Conservation (phyloP, 2,888 invertebrate species). For the Xestia rhomboidea region DNA sequence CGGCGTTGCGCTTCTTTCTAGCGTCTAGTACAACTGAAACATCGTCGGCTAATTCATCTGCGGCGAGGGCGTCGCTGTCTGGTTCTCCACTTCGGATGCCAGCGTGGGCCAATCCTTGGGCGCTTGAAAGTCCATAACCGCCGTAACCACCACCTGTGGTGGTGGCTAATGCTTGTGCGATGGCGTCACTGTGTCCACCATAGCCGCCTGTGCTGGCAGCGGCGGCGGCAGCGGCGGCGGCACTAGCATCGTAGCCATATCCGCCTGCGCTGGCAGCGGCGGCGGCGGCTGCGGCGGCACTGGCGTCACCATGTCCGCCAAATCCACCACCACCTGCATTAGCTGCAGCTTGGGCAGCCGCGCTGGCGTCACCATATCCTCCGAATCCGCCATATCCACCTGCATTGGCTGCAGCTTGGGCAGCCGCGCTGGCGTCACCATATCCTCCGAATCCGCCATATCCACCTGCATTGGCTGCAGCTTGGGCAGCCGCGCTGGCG, state of each 20-base stretch:
- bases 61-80: conserved; percentile 32
- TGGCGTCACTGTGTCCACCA: conserved; percentile 30
- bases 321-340: conserved; percentile 8
- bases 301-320: conserved; percentile 10
- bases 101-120: conserved; percentile 57
- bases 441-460: conserved; percentile 39
- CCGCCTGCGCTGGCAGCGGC: conserved; percentile 21
- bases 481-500: conserved; percentile 20
- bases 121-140: conserved; percentile 58
- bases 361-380: conserved; percentile 26
- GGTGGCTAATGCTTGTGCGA: conserved; percentile 31
- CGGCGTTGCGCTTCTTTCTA: conserved; percentile 61
- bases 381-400: conserved; percentile 33
- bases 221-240: conserved; percentile 19
- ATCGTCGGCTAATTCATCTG: conserved; percentile 29
- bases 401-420: neutral
- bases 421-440: conserved; percentile 4
- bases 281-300: conserved; percentile 4
- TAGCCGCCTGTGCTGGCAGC: neutral
- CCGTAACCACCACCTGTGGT: conserved; percentile 40
- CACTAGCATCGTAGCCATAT: conserved; percentile 7
- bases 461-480: neutral
- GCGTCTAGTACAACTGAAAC: conserved; percentile 20
- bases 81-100: conserved; percentile 54
- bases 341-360: neutral